Base-by-base conservation (phyloP, 2,888 invertebrate genomes). In the Amiota minor region DNA sequence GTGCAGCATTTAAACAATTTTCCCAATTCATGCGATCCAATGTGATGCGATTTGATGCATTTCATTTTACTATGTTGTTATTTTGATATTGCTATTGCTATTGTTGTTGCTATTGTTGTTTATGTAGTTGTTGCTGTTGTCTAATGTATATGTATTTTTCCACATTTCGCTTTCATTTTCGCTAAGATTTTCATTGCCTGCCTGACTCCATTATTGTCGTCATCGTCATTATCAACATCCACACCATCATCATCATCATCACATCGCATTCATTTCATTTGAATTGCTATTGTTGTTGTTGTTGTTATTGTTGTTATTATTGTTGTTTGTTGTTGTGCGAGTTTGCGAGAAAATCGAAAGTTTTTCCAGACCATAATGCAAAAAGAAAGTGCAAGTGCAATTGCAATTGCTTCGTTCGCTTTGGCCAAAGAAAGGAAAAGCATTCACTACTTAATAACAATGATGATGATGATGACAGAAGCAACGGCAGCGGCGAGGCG, bases 301-400 rank as follows among this genome's bases (percentile, higher is more conserved):
- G 62, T 6, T 35, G 35, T 72, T 74, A 68, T 23, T 67, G 12
- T 72, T 72, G 64, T 71, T 74, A 59, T 70, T 59, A 70, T 47
- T 71, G 75, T 64, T 74, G 68, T 68, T 64, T 74, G 68, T 68
- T 74, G 61, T 75, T 79, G 75, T 75, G 35, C 35, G 35, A 35
- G 35, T 35, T 76, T 78, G 79, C 84, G 86, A 86, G 88, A 88
- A 88, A 88, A 88, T 87, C 87, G 88, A 88, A 88, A 88, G 88
- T 88, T 88, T 86, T 88, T 87, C 88, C 87, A 87, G 85, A 83
- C 86, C 87, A 86, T 87, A 87, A 86, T 86, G 84, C 83, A 88
- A 88, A 88, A 87, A 88, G 88, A 88, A 88, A 88, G 88, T 88
- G 88, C 88, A 88, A 88, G 88, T 88, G 88, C 88, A 88, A 82